Conservation (phyloP, 2,113 vertebrate species). For the Edolisoma coerulescens region DNA sequence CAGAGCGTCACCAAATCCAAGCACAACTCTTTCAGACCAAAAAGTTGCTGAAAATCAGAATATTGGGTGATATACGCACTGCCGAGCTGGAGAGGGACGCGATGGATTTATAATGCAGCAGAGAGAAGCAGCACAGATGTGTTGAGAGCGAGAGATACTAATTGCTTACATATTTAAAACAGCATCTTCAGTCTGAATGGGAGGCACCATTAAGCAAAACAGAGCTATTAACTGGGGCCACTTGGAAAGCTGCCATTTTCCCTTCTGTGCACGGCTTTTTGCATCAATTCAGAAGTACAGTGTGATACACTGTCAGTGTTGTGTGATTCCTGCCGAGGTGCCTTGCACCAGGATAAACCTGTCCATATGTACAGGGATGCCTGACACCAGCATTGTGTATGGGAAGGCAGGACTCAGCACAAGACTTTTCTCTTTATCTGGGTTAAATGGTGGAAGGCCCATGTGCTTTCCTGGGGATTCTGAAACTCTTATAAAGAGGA, state of each 20-base stretch:
- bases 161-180: slow-evolving; percentile 70
- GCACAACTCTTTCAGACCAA: not conserved
- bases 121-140: slow-evolving; percentile 59
- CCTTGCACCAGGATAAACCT: not conserved
- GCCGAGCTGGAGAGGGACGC: slow-evolving; percentile 9
- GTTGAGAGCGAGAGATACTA: slow-evolving; percentile 58
- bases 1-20: not conserved
- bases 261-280: not conserved
- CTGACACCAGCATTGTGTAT: fast-evolving
- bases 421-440: not conserved
- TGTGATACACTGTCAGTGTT: not conserved
- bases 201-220: slow-evolving; percentile 65
- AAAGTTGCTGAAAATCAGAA: slow-evolving; percentile 43
- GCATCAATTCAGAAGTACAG: not conserved
- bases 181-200: slow-evolving; percentile 58
- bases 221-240: slow-evolving; percentile 63
- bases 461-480: not conserved
- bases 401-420: not conserved
- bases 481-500: not conserved
- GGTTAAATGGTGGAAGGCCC: not conserved
- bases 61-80: slow-evolving; percentile 18
- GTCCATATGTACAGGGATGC: fast-evolving
- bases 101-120: slow-evolving; percentile 41
- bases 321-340: not conserved
- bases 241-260: slow-evolving; percentile 60